phyloP scores from a whole-genome alignment of 2,797 vertebrate genomes.

The Vireo griseus region DNA sequence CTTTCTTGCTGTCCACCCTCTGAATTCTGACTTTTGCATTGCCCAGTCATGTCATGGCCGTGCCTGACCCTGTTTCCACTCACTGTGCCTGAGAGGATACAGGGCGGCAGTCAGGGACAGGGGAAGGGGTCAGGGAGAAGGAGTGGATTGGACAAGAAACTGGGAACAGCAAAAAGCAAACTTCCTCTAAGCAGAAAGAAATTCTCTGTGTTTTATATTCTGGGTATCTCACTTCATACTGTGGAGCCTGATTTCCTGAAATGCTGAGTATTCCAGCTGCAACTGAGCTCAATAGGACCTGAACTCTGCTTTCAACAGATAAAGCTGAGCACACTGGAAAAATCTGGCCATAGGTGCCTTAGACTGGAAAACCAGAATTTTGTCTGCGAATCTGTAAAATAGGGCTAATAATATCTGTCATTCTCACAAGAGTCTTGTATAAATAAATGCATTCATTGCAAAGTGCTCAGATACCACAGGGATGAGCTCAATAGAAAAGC shows the following conservation, averaged over 20 bases:
- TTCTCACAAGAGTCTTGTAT: slow-evolving; percentile 5
- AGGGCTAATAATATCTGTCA: slow-evolving; percentile 18
- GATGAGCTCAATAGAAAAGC: not conserved
- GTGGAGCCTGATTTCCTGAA: slow-evolving; percentile 9
- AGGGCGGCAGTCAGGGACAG: not conserved
- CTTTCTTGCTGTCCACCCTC: not conserved
- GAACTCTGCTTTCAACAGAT: slow-evolving; percentile 14
- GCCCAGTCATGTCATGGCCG: not conserved
- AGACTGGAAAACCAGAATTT: not conserved
- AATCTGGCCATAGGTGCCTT: not conserved
- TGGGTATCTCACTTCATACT: not conserved
- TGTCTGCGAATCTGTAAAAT: slow-evolving; percentile 9
- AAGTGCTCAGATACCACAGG: not conserved
- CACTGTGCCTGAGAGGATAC: not conserved
- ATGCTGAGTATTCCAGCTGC: slow-evolving; percentile 16
- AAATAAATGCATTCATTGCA: slow-evolving; percentile 31
- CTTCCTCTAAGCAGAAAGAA: not conserved
- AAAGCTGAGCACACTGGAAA: slow-evolving; percentile 13
- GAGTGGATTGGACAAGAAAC: not conserved
- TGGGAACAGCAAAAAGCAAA: not conserved
- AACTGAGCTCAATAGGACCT: slow-evolving; percentile 1
- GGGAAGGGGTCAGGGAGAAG: not conserved
- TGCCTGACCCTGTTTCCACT: not conserved
- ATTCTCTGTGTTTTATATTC: not conserved
- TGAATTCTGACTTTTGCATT: not conserved